Conservation (phyloP, 1,140 invertebrate species). For the Trissolcus basalis region DNA sequence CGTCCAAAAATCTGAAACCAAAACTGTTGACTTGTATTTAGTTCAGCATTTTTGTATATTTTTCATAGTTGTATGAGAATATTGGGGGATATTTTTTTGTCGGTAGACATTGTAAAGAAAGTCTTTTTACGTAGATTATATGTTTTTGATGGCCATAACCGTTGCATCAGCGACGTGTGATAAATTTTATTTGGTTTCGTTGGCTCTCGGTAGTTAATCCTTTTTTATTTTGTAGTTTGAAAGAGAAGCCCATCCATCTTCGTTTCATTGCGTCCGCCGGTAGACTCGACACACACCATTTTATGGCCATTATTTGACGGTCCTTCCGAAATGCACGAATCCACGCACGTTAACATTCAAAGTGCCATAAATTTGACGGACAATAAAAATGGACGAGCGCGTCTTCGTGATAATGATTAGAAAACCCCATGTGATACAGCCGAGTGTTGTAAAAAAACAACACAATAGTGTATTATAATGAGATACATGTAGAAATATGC, state of each 20-base stretch:
- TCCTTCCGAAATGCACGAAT: slow-evolving; percentile 58
- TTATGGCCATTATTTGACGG: slow-evolving; percentile 56
- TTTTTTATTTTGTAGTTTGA: slow-evolving; percentile 54
- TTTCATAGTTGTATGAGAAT: too few species aligned
- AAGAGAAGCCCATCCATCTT: slow-evolving; percentile 53
- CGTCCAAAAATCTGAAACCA: too few species aligned
- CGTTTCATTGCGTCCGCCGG: slow-evolving; percentile 43
- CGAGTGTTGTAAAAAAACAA: slow-evolving; percentile 45
- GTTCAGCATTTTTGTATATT: too few species aligned
- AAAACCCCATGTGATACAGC: slow-evolving; percentile 32
- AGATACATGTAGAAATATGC: slow-evolving; percentile 27
- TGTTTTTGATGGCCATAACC: slow-evolving; percentile 49
- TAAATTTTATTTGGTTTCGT: slow-evolving; percentile 54
- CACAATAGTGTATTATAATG: slow-evolving; percentile 48
- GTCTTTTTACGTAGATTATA: slow-evolving; percentile 46
- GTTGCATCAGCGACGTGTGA: slow-evolving; percentile 39
- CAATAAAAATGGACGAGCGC: slow-evolving; percentile 48
- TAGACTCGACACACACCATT: slow-evolving; percentile 43
- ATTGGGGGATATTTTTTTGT: not conserved
- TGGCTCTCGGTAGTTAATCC: slow-evolving; percentile 52
- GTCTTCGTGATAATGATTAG: slow-evolving; percentile 54
- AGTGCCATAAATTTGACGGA: slow-evolving; percentile 55
- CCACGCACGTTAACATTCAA: slow-evolving; percentile 42
- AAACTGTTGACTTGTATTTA: too few species aligned
- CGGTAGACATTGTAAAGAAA: slow-evolving; percentile 15